These are phyloP conservation scores for Hoplodrina ambigua DNA, from an alignment of 2,888 invertebrate genomes.

Conservation along the genomic window DNA sequence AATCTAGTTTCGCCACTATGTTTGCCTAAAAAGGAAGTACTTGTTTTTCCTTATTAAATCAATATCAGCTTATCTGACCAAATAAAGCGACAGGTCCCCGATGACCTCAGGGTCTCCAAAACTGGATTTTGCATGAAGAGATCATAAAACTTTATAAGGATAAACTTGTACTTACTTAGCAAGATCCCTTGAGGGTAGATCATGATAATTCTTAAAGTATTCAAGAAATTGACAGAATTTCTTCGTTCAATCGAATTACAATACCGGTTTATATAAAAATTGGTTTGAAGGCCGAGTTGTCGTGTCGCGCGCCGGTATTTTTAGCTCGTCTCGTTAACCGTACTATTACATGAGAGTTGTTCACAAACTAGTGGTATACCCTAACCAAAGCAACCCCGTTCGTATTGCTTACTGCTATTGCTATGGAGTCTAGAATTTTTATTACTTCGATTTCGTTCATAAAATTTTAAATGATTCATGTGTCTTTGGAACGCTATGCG, in stretches of 20 bases:
- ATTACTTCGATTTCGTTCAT: conserved; percentile 9
- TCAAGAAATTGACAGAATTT: conserved; percentile 38
- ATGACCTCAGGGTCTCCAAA: conserved; percentile 19
- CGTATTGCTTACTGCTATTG: conserved; percentile 20
- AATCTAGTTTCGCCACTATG: conserved; percentile 7
- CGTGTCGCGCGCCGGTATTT: conserved; percentile 70
- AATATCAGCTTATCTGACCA: conserved; percentile 18
- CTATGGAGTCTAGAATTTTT: conserved; percentile 6
- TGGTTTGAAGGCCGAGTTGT: conserved; percentile 69
- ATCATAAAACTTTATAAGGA: conserved; percentile 33
- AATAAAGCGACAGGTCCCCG: conserved; percentile 22
- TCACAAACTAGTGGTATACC: conserved; percentile 44
- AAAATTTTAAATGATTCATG: conserved; percentile 1
- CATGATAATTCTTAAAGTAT: conserved; percentile 31
- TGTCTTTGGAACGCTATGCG: conserved; percentile 4
- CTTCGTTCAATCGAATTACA: conserved; percentile 53
- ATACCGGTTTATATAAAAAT: conserved; percentile 65
- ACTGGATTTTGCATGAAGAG: conserved; percentile 16
- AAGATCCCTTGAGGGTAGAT: conserved; percentile 4
- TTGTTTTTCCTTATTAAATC: conserved; percentile 16
- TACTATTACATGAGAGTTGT: conserved; percentile 58
- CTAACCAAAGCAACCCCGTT: conserved; percentile 26
- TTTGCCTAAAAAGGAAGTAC: conserved; percentile 9
- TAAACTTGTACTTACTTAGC: conserved; percentile 21
- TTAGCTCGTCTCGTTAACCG: conserved; percentile 67